phyloP scores from a whole-genome alignment of 2,797 vertebrate species.

The Crenichthys baileyi region DNA sequence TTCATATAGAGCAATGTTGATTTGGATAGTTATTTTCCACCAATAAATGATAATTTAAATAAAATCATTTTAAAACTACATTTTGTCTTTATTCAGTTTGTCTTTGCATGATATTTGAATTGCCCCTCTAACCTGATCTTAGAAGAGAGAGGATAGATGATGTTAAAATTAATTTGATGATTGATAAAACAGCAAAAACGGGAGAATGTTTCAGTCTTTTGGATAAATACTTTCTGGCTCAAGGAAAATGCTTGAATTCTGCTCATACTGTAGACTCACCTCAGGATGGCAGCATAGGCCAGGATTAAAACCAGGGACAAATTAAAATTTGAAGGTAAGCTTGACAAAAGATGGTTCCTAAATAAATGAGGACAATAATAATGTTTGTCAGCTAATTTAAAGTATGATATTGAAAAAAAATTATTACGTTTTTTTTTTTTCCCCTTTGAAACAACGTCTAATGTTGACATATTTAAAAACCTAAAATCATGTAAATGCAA shows the following conservation, averaged over 20 bases:
- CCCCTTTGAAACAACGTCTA: background rate
- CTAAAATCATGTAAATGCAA: background rate
- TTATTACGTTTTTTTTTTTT: background rate
- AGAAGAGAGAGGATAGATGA: too few relatives aligned
- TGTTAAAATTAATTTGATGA: too few relatives aligned
- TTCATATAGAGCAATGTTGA: too few relatives aligned
- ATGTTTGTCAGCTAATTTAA: background rate
- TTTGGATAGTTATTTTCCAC: too few relatives aligned
- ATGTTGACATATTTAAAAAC: background rate
- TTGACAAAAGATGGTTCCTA: background rate
- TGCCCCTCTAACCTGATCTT: too few relatives aligned
- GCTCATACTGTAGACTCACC: background rate
- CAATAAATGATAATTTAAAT: too few relatives aligned
- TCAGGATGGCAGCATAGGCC: constrained; percentile 10
- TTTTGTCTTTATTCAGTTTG: too few relatives aligned
- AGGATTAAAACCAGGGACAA: background rate
- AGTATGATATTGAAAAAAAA: background rate
- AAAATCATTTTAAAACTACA: too few relatives aligned
- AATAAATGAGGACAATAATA: background rate
- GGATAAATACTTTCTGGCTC: background rate
- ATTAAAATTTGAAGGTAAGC: background rate
- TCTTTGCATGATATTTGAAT: too few relatives aligned
- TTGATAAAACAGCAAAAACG: too few relatives aligned
- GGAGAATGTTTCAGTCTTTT: too few relatives aligned
- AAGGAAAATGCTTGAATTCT: background rate